These are phyloP conservation scores for Misgurnus mizolepis DNA, from an alignment of 2,113 vertebrate species.

Conservation along the genomic window DNA sequence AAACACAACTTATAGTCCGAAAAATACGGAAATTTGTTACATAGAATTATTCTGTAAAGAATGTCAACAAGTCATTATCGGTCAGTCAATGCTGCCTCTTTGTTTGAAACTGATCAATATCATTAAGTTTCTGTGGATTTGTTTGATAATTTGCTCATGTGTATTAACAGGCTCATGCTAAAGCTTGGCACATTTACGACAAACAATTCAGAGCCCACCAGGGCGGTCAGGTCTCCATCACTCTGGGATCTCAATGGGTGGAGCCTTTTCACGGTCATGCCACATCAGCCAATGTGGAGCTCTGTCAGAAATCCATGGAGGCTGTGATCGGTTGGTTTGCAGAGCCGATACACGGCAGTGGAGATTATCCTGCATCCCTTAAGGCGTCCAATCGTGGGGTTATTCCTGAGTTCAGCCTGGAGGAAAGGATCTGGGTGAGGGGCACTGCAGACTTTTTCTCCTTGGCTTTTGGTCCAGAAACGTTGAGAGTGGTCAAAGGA, in stretches of 20 bases:
- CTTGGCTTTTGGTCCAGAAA: conserved; percentile 92
- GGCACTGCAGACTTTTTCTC: conserved; percentile 94
- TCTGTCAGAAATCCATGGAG: conserved; percentile 87
- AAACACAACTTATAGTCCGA: too few relatives aligned
- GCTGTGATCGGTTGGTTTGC: conserved; percentile 93
- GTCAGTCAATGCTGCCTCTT: too few relatives aligned
- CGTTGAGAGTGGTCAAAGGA: conserved; percentile 77
- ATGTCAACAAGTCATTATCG: too few relatives aligned
- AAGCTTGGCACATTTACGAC: conserved; percentile 89
- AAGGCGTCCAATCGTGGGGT: conserved; percentile 65
- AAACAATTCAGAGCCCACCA: conserved; percentile 79
- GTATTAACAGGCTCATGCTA: conserved; percentile 85
- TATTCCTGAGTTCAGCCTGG: conserved; percentile 79
- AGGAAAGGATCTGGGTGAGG: conserved; percentile 79
- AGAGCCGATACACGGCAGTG: conserved; percentile 83
- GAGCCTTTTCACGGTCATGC: conserved; percentile 79
- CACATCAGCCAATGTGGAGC: conserved; percentile 65
- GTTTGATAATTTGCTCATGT: neutral
- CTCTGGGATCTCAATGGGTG: conserved; percentile 93
- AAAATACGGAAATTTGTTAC: too few relatives aligned
- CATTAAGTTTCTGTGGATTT: neutral
- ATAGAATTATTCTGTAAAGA: too few relatives aligned
- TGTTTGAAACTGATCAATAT: too few relatives aligned
- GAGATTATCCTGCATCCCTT: conserved; percentile 86
- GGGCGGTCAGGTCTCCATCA: conserved; percentile 86